Conservation (phyloP, 1,140 invertebrate genomes). For the Platyura marginata region DNA sequence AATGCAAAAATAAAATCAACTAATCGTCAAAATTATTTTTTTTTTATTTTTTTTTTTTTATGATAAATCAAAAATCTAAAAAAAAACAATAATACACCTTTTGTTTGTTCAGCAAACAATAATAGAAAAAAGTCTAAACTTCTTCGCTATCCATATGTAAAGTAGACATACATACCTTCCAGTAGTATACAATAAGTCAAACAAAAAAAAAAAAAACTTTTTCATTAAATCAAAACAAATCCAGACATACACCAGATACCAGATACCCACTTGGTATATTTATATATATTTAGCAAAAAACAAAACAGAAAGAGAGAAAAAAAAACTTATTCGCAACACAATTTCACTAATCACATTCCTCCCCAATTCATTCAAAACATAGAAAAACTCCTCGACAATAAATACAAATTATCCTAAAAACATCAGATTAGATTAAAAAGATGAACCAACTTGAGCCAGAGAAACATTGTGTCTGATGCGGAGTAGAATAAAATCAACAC, state of each 20-base stretch:
- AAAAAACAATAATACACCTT: background rate
- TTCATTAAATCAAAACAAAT: too few species aligned
- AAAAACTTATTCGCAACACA: background rate
- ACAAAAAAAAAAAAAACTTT: too few species aligned
- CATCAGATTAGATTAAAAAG: background rate
- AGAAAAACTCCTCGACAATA: background rate
- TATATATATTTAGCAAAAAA: too few species aligned
- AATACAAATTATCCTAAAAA: background rate
- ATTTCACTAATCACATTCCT: background rate
- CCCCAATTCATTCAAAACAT: background rate
- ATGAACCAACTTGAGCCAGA: background rate
- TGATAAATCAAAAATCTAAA: background rate
- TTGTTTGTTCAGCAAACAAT: background rate
- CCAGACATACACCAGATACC: too few species aligned
- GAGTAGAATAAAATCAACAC: background rate
- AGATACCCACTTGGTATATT: too few species aligned
- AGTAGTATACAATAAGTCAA: too few species aligned
- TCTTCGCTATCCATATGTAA: too few species aligned
- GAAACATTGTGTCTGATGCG: background rate
- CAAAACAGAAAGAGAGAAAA: conserved; percentile 3
- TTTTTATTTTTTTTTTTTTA: background rate
- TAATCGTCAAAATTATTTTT: too few species aligned
- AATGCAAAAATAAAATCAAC: too few species aligned
- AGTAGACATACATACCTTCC: too few species aligned
- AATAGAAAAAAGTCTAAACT: too few species aligned